phyloP scores from a whole-genome alignment of 1,140 invertebrate genomes.

The Harpegnathos saltator region DNA sequence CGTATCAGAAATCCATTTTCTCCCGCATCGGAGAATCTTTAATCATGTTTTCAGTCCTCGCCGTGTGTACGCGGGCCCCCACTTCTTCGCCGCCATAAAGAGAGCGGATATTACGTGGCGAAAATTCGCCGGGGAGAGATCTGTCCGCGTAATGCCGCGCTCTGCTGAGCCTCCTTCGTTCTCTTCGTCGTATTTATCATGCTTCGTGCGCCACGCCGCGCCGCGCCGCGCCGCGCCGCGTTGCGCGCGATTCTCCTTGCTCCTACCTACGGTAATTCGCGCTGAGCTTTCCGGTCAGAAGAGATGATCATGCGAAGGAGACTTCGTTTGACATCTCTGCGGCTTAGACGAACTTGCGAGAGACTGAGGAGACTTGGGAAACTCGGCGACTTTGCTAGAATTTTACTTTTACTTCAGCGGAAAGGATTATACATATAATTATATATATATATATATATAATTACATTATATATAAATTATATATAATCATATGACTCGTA shows the following conservation, averaged over 20 bases:
- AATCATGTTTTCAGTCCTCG: conserved; percentile 79
- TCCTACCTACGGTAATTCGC: not conserved
- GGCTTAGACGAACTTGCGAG: too few species aligned
- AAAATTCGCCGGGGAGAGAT: conserved; percentile 38
- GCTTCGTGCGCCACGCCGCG: not conserved
- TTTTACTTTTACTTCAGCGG: too few species aligned
- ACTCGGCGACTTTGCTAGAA: too few species aligned
- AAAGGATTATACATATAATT: too few species aligned
- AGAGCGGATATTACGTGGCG: conserved; percentile 45
- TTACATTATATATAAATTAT: too few species aligned
- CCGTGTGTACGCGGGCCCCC: conserved; percentile 52
- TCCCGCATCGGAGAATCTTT: conserved; percentile 78
- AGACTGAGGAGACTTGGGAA: too few species aligned
- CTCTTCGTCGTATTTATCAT: not conserved
- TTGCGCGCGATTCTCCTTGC: not conserved
- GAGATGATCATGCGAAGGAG: too few species aligned
- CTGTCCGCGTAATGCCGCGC: not conserved
- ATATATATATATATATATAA: too few species aligned
- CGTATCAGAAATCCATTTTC: conserved; percentile 84
- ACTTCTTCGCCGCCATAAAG: conserved; percentile 50
- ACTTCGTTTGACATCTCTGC: too few species aligned
- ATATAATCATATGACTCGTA: too few species aligned
- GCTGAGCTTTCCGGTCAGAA: too few species aligned
- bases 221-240: not conserved
- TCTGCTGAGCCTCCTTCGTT: not conserved